Base-by-base conservation (phyloP, 2,888 invertebrate genomes). In the Pemphredon lugubris region DNA sequence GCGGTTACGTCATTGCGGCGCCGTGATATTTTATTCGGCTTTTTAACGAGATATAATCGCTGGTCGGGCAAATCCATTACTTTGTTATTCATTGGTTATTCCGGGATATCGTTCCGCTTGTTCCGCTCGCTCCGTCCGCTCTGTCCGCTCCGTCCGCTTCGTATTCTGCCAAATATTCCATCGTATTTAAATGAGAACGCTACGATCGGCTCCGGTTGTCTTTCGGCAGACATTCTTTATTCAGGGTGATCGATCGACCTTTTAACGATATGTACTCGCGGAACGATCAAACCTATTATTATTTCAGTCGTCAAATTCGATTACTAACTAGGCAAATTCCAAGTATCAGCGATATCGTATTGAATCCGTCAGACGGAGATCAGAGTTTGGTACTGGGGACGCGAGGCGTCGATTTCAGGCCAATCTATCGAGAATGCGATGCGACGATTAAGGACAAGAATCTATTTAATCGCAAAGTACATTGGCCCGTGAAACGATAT, bases 41-140 rank as follows among this genome's bases (percentile, higher is more conserved):
- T 30, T 30, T 30, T 30, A 30, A 30, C 30, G 30, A 30, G 30
- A 30, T 30, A 30, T 30, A 30, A 30, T 30, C 30, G 30, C 30
- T 6, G 6, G 21, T 6, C 37, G 26, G 20, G 6, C 21, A 44
- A 16, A 44, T 45, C 45, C 18, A 51, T 65, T 54, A 64, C 13
- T 40, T 58, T 9, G 37, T 7, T 48, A 48, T 51, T 66, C 30
- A 30, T 30, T 30, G 30, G 30, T 30, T 30, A 30, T 30, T 30
- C 30, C 1, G 30, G 30, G 9, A 6, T 9, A 30, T 6, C 1
- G 30, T 9, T 30, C 30, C 1, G 30, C 30, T 9, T 9, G 1
- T 30, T 9, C 9, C 30, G 7, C 30, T 2, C 30, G n/a, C n/a
- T n/a, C n/a, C n/a, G n/a, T n/a, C n/a, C n/a, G n/a, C n/a, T n/a